phyloP scores from a whole-genome alignment of 2,888 invertebrate species.

The Pseudeuparius sepicola region DNA sequence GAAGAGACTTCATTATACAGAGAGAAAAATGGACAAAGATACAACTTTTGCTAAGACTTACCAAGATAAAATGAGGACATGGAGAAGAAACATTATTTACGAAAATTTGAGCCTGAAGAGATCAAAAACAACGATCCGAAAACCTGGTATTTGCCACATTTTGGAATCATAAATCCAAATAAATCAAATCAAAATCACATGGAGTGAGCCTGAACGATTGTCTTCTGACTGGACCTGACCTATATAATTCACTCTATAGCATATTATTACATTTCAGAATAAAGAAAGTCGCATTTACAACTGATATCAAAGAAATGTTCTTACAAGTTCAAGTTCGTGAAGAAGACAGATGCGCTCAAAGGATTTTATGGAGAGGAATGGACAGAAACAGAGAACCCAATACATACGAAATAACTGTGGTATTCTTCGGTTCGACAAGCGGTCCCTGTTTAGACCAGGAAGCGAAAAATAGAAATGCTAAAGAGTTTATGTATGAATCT shows the following conservation, averaged over 20 bases:
- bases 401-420: background rate
- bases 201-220: slow-evolving; percentile 5
- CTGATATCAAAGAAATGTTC: too few relatives aligned
- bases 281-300: background rate
- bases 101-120: slow-evolving; percentile 2
- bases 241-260: too few relatives aligned
- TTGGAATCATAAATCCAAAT: too few relatives aligned
- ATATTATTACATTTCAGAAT: slow-evolving; percentile 6
- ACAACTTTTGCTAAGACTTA: background rate
- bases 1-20: slow-evolving; percentile 6
- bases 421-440: slow-evolving; percentile 2
- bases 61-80: slow-evolving; percentile 1
- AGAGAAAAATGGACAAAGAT: slow-evolving; percentile 8
- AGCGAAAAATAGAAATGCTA: slow-evolving; percentile 5
- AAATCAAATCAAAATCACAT: slow-evolving; percentile 6
- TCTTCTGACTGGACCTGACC: too few relatives aligned
- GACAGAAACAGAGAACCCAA: slow-evolving; percentile 4
- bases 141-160: slow-evolving; percentile 8
- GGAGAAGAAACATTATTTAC: slow-evolving; percentile 1
- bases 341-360: slow-evolving; percentile 8
- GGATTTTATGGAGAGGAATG: slow-evolving; percentile 4
- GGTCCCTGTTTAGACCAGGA: slow-evolving; percentile 1
- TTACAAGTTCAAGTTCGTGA: slow-evolving; percentile 3
- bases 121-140: background rate
- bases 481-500: too few relatives aligned